Evolutionary conservation across 92 coral and sea anemone genomes (phyloP).

Genomic region (Ricordea florida): DNA sequence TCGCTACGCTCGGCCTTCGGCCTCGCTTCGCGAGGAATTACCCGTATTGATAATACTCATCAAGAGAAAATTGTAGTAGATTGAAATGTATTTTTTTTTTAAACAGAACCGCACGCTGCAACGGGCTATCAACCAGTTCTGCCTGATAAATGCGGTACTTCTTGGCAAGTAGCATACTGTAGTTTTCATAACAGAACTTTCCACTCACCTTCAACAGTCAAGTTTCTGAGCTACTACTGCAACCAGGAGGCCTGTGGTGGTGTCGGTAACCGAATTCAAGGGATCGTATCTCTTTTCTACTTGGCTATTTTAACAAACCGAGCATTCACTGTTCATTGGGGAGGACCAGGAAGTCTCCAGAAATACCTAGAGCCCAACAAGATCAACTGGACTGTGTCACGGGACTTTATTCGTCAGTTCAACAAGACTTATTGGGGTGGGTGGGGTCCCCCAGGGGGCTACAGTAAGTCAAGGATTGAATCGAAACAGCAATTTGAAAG

Average conservation of each 20-base stretch:
- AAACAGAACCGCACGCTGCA: too few relatives aligned
- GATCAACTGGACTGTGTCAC: not conserved
- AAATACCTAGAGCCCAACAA: not conserved
- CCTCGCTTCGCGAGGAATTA: too few relatives aligned
- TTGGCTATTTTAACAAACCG: not conserved
- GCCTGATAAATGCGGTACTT: not conserved
- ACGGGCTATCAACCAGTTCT: not conserved
- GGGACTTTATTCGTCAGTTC: not conserved
- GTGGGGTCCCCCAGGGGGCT: not conserved
- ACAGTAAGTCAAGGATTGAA: not conserved
- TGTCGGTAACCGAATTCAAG: not conserved
- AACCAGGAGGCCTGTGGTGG: not conserved
- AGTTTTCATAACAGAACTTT: not conserved
- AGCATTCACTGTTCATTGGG: not conserved
- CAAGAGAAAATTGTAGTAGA: too few relatives aligned
- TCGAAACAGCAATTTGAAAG: not conserved
- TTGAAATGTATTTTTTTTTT: too few relatives aligned
- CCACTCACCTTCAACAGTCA: not conserved
- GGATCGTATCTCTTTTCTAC: not conserved
- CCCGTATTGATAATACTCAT: too few relatives aligned
- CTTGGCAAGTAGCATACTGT: not conserved
- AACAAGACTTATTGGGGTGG: conserved; percentile 35
- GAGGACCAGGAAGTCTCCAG: not conserved
- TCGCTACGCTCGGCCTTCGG: too few relatives aligned
- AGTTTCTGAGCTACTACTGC: not conserved